Conservation (phyloP, 2,888 invertebrate genomes). For the Oegoconia quadripuncta region DNA sequence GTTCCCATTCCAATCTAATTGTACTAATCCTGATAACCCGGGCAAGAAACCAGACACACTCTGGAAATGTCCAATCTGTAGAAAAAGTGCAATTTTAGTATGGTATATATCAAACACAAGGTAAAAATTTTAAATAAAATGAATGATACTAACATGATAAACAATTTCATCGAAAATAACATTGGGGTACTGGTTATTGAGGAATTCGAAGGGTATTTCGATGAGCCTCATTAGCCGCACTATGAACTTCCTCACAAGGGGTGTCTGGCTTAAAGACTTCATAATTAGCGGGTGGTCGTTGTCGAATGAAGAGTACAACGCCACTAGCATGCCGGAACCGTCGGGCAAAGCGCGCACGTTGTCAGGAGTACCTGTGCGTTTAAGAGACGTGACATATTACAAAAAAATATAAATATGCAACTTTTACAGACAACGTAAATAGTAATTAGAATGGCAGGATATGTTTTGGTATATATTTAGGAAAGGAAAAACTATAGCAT, state of each 20-base stretch:
- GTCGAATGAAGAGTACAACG: constrained; percentile 71
- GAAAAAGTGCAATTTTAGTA: constrained; percentile 21
- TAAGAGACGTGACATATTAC: too few species aligned
- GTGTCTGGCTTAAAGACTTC: constrained; percentile 80
- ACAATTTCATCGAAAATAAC: constrained; percentile 79
- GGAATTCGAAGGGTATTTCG: constrained; percentile 81
- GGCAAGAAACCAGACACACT: constrained; percentile 52
- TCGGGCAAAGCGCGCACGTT: constrained; percentile 79
- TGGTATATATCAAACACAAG: neutral
- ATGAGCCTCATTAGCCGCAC: constrained; percentile 78
- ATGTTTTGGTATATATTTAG: too few species aligned
- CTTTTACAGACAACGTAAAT: too few species aligned
- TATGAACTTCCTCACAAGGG: constrained; percentile 82
- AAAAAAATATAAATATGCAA: too few species aligned
- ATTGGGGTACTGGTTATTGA: constrained; percentile 83
- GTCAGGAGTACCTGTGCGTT: constrained; percentile 83
- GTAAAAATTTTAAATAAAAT: neutral
- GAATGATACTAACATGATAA: constrained; percentile 74
- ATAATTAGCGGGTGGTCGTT: constrained; percentile 79
- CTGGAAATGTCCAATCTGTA: constrained; percentile 83
- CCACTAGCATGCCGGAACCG: constrained; percentile 83
- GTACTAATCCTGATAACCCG: constrained; percentile 78
- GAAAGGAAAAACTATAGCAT: too few species aligned
- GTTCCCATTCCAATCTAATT: constrained; percentile 85
- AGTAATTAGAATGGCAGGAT: too few species aligned